These are phyloP conservation scores for Coilia nasus DNA, from an alignment of 2,797 vertebrate genomes.

Conservation along the genomic window DNA sequence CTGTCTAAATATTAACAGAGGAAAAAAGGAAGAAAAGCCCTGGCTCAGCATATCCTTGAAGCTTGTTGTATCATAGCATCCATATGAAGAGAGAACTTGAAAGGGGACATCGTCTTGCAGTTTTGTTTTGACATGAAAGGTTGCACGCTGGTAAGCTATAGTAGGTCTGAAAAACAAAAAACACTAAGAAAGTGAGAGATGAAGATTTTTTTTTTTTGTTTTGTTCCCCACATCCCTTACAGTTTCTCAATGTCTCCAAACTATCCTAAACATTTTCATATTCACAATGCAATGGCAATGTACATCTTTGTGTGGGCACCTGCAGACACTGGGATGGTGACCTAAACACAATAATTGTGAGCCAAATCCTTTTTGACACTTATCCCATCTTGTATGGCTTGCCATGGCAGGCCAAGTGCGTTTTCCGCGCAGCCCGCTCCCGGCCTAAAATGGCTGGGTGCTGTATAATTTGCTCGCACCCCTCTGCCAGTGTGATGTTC, in stretches of 20 bases:
- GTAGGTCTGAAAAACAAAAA: background rate
- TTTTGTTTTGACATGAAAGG: conserved; percentile 14
- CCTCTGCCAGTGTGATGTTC: conserved; percentile 52
- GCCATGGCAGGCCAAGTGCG: conserved; percentile 44
- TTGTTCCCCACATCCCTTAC: background rate
- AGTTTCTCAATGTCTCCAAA: background rate
- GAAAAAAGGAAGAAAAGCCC: conserved; percentile 18
- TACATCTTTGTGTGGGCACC: conserved; percentile 41
- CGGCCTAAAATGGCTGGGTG: conserved; percentile 55
- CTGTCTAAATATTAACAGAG: conserved; percentile 26
- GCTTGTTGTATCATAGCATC: conserved; percentile 21
- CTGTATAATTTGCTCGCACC: conserved; percentile 60
- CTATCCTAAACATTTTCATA: conserved; percentile 45
- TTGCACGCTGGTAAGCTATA: background rate
- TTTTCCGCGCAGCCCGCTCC: conserved; percentile 54
- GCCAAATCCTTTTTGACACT: conserved; percentile 70
- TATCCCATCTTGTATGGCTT: conserved; percentile 56
- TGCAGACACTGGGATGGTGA: conserved; percentile 44
- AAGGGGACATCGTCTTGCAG: background rate
- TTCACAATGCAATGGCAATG: conserved; percentile 46
- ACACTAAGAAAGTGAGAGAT: background rate
- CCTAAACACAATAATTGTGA: conserved; percentile 71
- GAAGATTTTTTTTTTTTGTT: background rate
- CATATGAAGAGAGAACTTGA: conserved; percentile 14
- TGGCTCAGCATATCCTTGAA: conserved; percentile 13